Conservation (phyloP, 2,113 vertebrate species). For the Thinocorus orbignyianus region DNA sequence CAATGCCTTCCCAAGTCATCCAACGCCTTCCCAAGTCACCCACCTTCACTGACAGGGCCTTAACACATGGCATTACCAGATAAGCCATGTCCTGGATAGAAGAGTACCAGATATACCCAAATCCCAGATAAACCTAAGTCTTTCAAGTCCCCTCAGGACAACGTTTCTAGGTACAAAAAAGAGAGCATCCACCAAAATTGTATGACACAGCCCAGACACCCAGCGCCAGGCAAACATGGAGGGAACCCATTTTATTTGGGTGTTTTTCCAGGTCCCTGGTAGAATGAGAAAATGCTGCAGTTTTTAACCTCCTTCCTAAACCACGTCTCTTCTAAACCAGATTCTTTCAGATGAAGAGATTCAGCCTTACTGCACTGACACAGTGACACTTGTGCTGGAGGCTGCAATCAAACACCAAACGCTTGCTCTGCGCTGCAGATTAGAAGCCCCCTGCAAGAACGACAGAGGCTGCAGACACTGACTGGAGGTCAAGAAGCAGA, state of each 20-base stretch:
- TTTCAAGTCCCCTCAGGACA: not conserved
- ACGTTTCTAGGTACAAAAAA: not conserved
- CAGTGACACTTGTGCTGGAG: not conserved
- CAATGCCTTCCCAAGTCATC: not conserved
- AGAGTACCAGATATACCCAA: not conserved
- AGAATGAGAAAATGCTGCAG: not conserved
- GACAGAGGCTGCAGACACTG: not conserved
- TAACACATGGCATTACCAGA: not conserved
- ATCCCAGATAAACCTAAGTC: not conserved
- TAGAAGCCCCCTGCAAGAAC: not conserved
- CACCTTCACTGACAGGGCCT: not conserved
- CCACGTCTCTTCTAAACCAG: not conserved
- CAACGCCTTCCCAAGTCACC: not conserved
- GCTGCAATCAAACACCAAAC: not conserved
- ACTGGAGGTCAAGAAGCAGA: not conserved
- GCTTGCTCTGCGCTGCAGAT: not conserved
- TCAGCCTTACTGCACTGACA: not conserved
- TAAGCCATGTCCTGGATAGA: not conserved
- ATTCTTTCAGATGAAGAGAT: not conserved
- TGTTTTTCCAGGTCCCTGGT: not conserved
- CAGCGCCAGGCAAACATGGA: not conserved
- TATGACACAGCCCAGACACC: not conserved
- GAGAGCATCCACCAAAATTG: accelerated
- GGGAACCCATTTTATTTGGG: not conserved
- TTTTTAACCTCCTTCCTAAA: not conserved